These are phyloP conservation scores for Poecilia picta DNA, from an alignment of 2,797 vertebrate genomes.

Conservation along the genomic window DNA sequence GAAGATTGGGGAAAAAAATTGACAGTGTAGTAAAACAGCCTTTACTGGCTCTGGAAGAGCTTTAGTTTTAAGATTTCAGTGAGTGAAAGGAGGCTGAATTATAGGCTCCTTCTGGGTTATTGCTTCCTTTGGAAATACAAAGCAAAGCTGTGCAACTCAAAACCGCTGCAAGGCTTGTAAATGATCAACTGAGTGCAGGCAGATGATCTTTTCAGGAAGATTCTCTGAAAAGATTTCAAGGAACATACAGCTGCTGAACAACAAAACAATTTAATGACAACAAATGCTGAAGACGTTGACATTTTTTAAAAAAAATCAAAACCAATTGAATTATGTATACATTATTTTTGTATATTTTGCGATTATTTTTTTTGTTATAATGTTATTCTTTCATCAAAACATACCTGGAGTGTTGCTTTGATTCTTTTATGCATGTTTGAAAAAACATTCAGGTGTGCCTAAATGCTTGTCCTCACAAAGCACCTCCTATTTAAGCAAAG, in stretches of 20 bases:
- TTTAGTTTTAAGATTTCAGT: conserved; percentile 1
- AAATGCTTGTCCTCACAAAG: too few relatives aligned
- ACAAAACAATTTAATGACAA: not conserved
- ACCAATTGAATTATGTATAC: not conserved
- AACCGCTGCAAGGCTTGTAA: not conserved
- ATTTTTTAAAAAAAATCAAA: not conserved
- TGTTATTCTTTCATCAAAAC: too few relatives aligned
- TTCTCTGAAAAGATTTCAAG: not conserved
- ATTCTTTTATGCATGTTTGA: too few relatives aligned
- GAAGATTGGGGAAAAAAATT: not conserved
- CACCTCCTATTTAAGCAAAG: too few relatives aligned
- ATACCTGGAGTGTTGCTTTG: too few relatives aligned
- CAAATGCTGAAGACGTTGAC: not conserved
- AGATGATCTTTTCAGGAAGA: not conserved
- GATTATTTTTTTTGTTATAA: too few relatives aligned
- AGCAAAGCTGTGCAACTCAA: not conserved
- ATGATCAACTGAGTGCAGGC: not conserved
- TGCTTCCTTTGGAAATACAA: not conserved
- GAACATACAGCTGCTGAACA: not conserved
- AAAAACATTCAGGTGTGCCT: too few relatives aligned
- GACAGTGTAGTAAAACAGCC: not conserved
- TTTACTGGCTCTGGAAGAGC: not conserved
- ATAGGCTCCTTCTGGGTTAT: not conserved
- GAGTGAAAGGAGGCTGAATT: not conserved
- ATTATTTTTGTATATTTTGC: too few relatives aligned